These are phyloP conservation scores for Cryptotis parvus DNA, from an alignment of 2,113 vertebrate genomes.

Conservation along the genomic window DNA sequence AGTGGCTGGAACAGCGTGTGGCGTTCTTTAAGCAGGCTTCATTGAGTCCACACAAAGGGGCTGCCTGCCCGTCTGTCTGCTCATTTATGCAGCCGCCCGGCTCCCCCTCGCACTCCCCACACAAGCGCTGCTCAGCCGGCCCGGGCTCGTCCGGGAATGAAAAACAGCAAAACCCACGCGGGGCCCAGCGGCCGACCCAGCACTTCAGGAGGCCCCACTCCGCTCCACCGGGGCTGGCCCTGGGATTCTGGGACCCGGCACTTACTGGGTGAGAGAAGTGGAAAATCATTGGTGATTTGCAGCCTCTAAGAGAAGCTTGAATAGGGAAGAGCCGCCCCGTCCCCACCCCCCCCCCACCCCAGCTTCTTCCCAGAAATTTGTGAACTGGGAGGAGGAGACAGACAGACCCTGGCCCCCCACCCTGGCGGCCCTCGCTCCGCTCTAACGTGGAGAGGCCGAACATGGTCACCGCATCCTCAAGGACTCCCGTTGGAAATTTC, in stretches of 20 bases:
- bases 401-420: too few species aligned
- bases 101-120: constrained; percentile 97
- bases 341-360: too few species aligned
- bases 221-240: constrained; percentile 61
- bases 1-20: constrained; percentile 99
- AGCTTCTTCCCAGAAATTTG: constrained; percentile 58
- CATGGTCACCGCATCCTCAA: background rate
- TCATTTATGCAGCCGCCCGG: constrained; percentile 99
- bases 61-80: constrained; percentile 99
- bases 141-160: constrained; percentile 96
- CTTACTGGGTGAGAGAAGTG: constrained; percentile 61
- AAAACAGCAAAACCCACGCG: too few species aligned
- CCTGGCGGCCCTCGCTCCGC: constrained; percentile 61
- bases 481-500: background rate
- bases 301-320: constrained; percentile 57
- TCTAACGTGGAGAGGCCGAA: constrained; percentile 63
- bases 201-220: constrained; percentile 71
- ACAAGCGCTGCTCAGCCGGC: constrained; percentile 94
- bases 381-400: constrained; percentile 28
- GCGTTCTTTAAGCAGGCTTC: constrained; percentile 99
- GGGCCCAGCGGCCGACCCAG: constrained; percentile 74
- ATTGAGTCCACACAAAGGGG: constrained; percentile 99
- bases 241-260: constrained; percentile 73
- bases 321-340: constrained; percentile 57
- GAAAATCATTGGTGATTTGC: constrained; percentile 63